A percentile compares a stretch with the other conserved stretches of the same genome.
Conservation (phyloP, 2,797 vertebrate genomes). For the Centroberyx gerrardi region DNA sequence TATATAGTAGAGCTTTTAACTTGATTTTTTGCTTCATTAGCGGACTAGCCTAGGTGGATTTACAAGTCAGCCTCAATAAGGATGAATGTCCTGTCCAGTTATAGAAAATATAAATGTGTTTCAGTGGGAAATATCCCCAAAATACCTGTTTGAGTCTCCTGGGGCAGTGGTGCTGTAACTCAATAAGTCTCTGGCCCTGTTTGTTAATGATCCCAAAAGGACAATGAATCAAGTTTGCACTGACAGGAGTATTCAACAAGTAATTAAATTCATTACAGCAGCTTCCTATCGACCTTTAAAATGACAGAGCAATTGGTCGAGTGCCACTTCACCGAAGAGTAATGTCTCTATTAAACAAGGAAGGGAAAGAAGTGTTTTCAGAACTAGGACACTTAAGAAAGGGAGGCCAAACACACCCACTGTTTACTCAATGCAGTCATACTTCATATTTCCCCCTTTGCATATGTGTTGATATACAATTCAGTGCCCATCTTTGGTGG, state of each 20-base stretch:
- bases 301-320: slow-evolving; percentile 53
- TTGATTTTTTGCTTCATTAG: slow-evolving; percentile 10
- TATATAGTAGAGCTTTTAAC: neutral
- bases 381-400: slow-evolving; percentile 25
- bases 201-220: slow-evolving; percentile 29
- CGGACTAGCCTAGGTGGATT: neutral
- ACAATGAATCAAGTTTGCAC: slow-evolving; percentile 39
- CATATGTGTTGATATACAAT: neutral
- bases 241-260: slow-evolving; percentile 38
- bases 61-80: neutral
- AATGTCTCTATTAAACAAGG: slow-evolving; percentile 32
- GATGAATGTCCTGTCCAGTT: neutral
- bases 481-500: neutral
- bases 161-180: neutral
- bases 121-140: too few species aligned
- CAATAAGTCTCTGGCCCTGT: neutral
- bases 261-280: slow-evolving; percentile 54
- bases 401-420: neutral
- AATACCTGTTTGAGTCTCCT: neutral
- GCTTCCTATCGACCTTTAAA: slow-evolving; percentile 58
- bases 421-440: neutral
- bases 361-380: neutral
- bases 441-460: neutral
- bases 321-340: slow-evolving; percentile 41
- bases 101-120: neutral